These are phyloP conservation scores for Pimpla rufipes DNA, from an alignment of 2,888 invertebrate genomes.

Conservation along the genomic window DNA sequence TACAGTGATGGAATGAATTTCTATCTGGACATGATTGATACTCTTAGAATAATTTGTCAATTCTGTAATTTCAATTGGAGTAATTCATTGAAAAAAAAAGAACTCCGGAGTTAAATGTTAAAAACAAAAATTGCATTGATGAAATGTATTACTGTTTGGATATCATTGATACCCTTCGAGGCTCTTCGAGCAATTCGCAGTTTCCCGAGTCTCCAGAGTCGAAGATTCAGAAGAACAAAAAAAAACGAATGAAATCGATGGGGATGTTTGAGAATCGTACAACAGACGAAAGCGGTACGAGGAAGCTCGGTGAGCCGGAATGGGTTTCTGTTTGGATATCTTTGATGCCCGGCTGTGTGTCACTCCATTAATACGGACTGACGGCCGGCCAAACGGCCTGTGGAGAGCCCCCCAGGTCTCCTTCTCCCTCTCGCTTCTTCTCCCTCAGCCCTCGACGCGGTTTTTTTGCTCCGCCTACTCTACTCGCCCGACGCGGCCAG, in stretches of 20 bases:
- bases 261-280: background rate
- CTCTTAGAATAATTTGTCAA: too few species aligned
- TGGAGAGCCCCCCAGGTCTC: constrained; percentile 41
- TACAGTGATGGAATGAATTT: too few species aligned
- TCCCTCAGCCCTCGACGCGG: constrained; percentile 50
- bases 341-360: constrained; percentile 64
- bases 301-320: constrained; percentile 66
- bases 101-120: too few species aligned
- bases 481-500: constrained; percentile 44
- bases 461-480: constrained; percentile 44
- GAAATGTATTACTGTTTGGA: too few species aligned
- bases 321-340: constrained; percentile 66
- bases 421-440: constrained; percentile 44
- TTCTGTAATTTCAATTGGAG: too few species aligned
- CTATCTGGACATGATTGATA: too few species aligned
- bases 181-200: too few species aligned
- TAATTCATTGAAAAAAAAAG: too few species aligned
- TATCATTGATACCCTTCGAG: too few species aligned
- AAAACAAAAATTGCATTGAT: too few species aligned
- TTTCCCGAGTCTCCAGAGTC: too few species aligned
- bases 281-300: constrained; percentile 23
- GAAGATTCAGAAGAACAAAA: background rate
- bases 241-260: constrained; percentile 24
- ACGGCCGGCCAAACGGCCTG: constrained; percentile 65
- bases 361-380: constrained; percentile 67